Evolutionary conservation across 2,888 invertebrate species (phyloP).

Genomic region (Heliothis peltigera): DNA sequence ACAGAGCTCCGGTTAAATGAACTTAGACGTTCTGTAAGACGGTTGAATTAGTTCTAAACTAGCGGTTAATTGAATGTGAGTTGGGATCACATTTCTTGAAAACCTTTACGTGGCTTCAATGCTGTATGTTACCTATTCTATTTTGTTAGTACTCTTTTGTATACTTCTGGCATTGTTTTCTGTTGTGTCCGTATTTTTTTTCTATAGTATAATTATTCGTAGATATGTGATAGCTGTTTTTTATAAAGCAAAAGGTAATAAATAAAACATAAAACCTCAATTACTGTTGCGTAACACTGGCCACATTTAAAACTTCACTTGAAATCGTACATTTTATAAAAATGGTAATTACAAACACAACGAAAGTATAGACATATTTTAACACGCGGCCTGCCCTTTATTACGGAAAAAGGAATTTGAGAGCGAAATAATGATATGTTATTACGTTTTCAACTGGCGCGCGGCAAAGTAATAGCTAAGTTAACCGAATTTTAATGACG

Average conservation of each 20-base stretch:
- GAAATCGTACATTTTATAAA: slow-evolving; percentile 37
- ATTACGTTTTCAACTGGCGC: slow-evolving; percentile 73
- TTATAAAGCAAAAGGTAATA: slow-evolving; percentile 26
- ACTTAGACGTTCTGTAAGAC: slow-evolving; percentile 27
- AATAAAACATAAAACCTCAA: slow-evolving; percentile 12
- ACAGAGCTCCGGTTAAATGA: slow-evolving; percentile 27
- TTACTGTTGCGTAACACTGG: slow-evolving; percentile 36
- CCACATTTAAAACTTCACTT: slow-evolving; percentile 9
- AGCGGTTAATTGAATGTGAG: slow-evolving; percentile 27
- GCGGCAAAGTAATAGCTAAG: slow-evolving; percentile 65
- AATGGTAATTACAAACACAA: slow-evolving; percentile 42
- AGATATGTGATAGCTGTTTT: not conserved
- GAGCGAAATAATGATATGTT: slow-evolving; percentile 75
- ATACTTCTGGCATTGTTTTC: no score
- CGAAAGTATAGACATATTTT: slow-evolving; percentile 46
- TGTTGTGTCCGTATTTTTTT: no score
- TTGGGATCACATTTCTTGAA: slow-evolving; percentile 9
- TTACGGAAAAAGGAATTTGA: slow-evolving; percentile 58
- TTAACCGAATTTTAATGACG: slow-evolving; percentile 75
- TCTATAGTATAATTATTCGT: not conserved
- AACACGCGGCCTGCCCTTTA: slow-evolving; percentile 39
- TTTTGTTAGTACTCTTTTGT: not conserved
- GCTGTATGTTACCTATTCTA: not conserved
- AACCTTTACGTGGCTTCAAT: not conserved
- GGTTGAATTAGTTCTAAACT: slow-evolving; percentile 25